phyloP scores from a whole-genome alignment of 2,888 invertebrate genomes.

The Malachius bipustulatus region DNA sequence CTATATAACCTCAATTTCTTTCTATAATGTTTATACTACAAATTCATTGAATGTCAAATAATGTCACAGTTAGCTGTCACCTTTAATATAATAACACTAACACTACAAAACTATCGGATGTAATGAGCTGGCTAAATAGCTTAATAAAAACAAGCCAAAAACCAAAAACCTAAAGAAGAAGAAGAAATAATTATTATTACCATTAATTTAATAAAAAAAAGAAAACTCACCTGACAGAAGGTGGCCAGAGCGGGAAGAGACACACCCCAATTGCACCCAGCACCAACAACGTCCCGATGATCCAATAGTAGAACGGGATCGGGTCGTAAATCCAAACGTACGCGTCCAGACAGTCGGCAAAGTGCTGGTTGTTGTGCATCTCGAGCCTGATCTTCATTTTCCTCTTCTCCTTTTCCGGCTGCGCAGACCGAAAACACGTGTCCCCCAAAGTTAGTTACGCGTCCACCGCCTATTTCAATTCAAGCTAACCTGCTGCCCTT shows the following conservation, averaged over 20 bases:
- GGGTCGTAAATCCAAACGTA: conserved; percentile 99
- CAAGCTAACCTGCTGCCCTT: conserved; percentile 24
- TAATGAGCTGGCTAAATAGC: too few relatives aligned
- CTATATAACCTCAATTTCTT: too few relatives aligned
- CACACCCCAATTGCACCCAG: conserved; percentile 91
- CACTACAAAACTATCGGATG: too few relatives aligned
- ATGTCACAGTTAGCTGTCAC: too few relatives aligned
- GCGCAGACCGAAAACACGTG: conserved; percentile 8
- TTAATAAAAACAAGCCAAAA: too few relatives aligned
- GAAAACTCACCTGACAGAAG: conserved; percentile 57
- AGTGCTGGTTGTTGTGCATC: conserved; percentile 92
- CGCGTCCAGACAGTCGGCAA: conserved; percentile 87
- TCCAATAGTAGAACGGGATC: conserved; percentile 87
- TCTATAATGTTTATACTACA: too few relatives aligned
- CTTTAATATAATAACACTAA: too few relatives aligned
- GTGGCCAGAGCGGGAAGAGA: conserved; percentile 98
- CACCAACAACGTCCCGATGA: conserved; percentile 80
- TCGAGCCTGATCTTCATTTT: conserved; percentile 90
- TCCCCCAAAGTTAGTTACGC: neutral
- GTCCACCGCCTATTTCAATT: neutral
- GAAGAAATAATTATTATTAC: too few relatives aligned
- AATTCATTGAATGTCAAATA: too few relatives aligned
- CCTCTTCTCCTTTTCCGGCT: conserved; percentile 51
- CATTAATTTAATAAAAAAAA: neutral
- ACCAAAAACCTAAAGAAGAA: too few relatives aligned